Conservation (phyloP, 2,888 invertebrate genomes). For the Leptopilina myrica region DNA sequence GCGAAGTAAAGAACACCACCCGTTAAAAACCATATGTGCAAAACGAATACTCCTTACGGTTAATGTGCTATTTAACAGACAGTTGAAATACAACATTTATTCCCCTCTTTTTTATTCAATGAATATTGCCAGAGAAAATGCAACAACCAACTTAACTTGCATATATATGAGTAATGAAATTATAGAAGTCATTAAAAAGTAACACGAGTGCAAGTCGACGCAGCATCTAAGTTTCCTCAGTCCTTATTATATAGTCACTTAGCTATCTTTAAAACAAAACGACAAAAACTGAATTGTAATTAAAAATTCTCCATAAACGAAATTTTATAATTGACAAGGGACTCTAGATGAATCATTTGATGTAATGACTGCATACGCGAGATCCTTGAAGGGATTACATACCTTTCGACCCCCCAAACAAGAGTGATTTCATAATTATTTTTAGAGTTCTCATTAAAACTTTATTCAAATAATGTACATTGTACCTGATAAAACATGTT, state of each 20-base stretch:
- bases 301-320: too few species aligned
- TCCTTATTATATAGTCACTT: not conserved
- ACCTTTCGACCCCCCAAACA: too few species aligned
- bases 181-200: conserved; percentile 13
- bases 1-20: conserved; percentile 12
- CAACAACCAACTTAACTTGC: not conserved
- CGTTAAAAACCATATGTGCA: conserved; percentile 15
- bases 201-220: not conserved
- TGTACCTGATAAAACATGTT: too few species aligned
- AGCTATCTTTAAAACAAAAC: not conserved
- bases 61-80: conserved; percentile 17
- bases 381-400: too few species aligned
- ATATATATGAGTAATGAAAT: not conserved
- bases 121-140: not conserved
- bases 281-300: too few species aligned
- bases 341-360: too few species aligned
- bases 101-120: not conserved
- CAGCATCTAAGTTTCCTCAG: not conserved
- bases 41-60: conserved; percentile 12
- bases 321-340: too few species aligned
- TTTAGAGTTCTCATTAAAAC: too few species aligned
- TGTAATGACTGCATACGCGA: too few species aligned
- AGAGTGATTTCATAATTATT: too few species aligned
- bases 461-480: too few species aligned
- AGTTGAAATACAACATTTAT: not conserved